Evolutionary conservation across 2,888 invertebrate species (phyloP).

Genomic region (Hemithea aestivaria): DNA sequence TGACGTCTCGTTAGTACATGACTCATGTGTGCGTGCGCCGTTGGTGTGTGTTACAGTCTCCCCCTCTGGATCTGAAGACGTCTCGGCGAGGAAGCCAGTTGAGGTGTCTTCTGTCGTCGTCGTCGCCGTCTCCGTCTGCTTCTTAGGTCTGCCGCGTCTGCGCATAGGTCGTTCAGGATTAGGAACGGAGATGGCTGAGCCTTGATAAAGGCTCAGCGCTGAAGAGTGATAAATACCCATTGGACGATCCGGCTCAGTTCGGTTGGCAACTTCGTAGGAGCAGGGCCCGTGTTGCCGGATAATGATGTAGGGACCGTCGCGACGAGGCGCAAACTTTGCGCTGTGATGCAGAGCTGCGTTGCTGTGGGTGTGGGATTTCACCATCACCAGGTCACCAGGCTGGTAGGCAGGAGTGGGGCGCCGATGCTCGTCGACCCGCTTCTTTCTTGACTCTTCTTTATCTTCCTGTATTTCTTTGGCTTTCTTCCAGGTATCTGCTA

Average conservation of each 20-base stretch:
- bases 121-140: no score
- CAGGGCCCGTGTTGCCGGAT: not conserved
- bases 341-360: not conserved
- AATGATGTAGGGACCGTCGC: conserved; percentile 9
- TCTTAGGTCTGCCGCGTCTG: conserved; percentile 21
- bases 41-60: no score
- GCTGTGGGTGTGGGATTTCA: not conserved
- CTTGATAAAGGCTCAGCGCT: conserved; percentile 14
- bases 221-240: conserved; percentile 23
- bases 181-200: conserved; percentile 2
- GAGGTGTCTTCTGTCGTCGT: not conserved
- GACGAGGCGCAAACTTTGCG: conserved; percentile 13
- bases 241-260: conserved; percentile 1
- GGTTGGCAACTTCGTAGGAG: conserved; percentile 7
- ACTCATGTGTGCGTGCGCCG: no score
- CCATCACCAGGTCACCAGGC: conserved; percentile 9
- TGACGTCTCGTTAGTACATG: no score
- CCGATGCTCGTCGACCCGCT: not conserved
- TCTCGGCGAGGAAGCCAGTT: conserved; percentile 17
- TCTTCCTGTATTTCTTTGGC: not conserved
- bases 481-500: not conserved
- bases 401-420: not conserved
- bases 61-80: conserved; percentile 20
- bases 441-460: not conserved
- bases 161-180: conserved; percentile 16